A percentile compares a stretch with the other conserved stretches of the same genome.
Evolutionary conservation across 1,140 invertebrate species (phyloP).

Genomic region (Dendroctonus valens): DNA sequence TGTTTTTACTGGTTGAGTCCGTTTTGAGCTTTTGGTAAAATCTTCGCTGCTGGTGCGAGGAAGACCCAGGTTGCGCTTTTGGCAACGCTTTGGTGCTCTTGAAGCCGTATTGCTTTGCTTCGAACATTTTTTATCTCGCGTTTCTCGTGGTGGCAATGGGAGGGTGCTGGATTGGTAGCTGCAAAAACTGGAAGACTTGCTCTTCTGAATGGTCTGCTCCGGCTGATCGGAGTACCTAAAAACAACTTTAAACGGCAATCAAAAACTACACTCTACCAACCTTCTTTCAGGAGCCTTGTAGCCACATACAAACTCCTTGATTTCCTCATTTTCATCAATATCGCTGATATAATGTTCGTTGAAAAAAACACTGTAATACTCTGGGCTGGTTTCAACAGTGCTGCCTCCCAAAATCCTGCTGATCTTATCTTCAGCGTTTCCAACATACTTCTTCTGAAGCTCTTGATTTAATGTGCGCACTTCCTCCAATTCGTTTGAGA

Average conservation of each 20-base stretch:
- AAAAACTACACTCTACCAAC: constrained; percentile 24
- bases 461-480: constrained; percentile 42
- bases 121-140: constrained; percentile 9
- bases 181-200: background rate
- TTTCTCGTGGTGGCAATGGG: constrained; percentile 1
- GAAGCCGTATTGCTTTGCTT: constrained; percentile 19
- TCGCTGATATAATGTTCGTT: constrained; percentile 50
- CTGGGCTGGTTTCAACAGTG: constrained; percentile 29
- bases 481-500: constrained; percentile 46
- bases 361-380: constrained; percentile 42
- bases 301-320: constrained; percentile 44
- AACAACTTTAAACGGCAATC: background rate
- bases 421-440: constrained; percentile 19
- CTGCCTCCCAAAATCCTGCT: constrained; percentile 15
- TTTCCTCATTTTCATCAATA: constrained; percentile 49
- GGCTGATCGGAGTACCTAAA: constrained; percentile 34
- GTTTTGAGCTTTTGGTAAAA: background rate
- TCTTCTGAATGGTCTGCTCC: constrained; percentile 18
- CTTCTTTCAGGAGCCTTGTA: constrained; percentile 39
- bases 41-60: constrained; percentile 6
- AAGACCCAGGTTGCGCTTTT: background rate
- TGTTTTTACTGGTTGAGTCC: background rate
- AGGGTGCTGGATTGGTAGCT: constrained; percentile 20
- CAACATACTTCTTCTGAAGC: constrained; percentile 39
- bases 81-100: background rate